Base-by-base conservation (phyloP, 1,140 invertebrate species). In the Bemisia tabaci region DNA sequence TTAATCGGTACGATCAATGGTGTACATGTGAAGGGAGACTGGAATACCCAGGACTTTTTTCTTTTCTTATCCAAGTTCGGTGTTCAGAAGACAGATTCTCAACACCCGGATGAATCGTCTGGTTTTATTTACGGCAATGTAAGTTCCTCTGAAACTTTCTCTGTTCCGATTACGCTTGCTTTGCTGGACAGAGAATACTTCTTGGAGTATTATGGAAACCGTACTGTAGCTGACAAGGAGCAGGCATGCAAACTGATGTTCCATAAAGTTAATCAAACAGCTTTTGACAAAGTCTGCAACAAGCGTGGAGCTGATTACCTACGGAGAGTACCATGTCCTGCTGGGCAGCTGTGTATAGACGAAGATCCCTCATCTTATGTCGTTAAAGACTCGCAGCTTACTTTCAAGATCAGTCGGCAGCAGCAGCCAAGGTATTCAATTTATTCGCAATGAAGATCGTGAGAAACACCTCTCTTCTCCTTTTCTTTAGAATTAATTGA, bases 81-180 rank as follows among this genome's bases (percentile, higher is more conserved):
- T 65, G 94, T 97, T 77, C 93, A 97, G 79, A 95, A 97, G 78
- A 95, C 94, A n/a, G 90, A 95, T 76, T 82, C 85, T 24, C 84
- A 91, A 75, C 83, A 87, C 70, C 81, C 86, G 72, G 85, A 85
- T 70, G 85, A 90, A 69, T 93, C 92, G 67, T 87, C 89, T 78
- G 95, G 95, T 26, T 97, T 93, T 76, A 94, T 97, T 71, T 97
- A 94, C 77, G 95, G 94, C 22, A 97, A 97, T 79, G 85, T 97
- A 26, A 94, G 92, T 24, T 84, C 90, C 0, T 82, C 79, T 67
- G 78, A 80, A 24, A 94, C 90, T 21, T 84, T 96, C 64, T 90
- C 92, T 26, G 90, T 95, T 17, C 27, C 27, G 27, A 39, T 48
- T 39, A 65, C 63, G 26, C 39, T 65, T 65, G 63, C 48, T n/a